Evolutionary conservation across 2,113 vertebrate genomes (phyloP), one percentile per base, ranked within the genome.

Genomic region (Haemorhous mexicanus): DNA sequence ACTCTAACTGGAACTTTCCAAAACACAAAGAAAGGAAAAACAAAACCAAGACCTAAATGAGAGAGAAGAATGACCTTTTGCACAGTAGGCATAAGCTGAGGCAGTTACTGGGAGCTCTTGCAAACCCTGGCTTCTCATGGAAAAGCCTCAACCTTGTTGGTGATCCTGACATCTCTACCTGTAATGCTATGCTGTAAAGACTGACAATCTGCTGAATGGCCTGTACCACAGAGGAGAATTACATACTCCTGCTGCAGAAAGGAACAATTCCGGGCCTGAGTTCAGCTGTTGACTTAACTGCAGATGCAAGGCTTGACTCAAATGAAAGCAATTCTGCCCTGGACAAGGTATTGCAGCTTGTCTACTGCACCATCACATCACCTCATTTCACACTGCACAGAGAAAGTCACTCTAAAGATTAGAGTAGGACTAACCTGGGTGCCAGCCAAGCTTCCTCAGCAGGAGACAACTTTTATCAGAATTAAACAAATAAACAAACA

Each of bases 1-100:
- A 49, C 35, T 86, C 69, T 68, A 95, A 82, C 46, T 72, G 81
- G 39, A 87, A 87, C 74, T 89, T 96, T 93, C 62, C 81, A 84
- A 96, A 93, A 82, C 58, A 82, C 37, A 75, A 70, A 85, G 47
- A 67, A 81, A 69, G 27, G 49, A 89, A 84, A 79, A 89, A 49
- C 21, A 91, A 89, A 93, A 72, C 6, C 46, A 88, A 85, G 53
- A 88, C 28, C 28, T 83, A 88, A 92, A 69, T 44, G 26, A 81
- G 19, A 72, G 13, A 81, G 43, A 84, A 53, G 3, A 78, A 41
- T 0, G 3, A 90, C 50, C 33, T 93, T 94, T 83, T 53, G 27
- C 50, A 78, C 26, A 74, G 44, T 39, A 84, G 24, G 12, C 61
- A 74, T 62, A 64, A 70, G 26, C 26, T 77, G 50, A 79, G 77